These are phyloP conservation scores for Dicranocentrus wangi DNA, from an alignment of 2,888 invertebrate species.

Conservation along the genomic window DNA sequence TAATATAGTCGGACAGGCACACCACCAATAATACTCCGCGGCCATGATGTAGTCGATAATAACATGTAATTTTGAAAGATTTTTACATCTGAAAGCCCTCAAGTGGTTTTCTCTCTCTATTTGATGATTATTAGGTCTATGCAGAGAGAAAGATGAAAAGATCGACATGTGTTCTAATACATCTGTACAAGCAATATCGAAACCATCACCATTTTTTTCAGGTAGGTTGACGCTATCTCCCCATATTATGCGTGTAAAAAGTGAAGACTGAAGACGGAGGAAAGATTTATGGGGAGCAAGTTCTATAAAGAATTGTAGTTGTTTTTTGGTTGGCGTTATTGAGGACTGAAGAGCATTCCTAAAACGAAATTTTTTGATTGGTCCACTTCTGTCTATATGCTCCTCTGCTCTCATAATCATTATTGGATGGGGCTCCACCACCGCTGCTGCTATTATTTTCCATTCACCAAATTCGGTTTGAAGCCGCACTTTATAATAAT, in stretches of 20 bases:
- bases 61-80: conserved; percentile 54
- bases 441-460: conserved; percentile 23
- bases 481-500: conserved; percentile 12
- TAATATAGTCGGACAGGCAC: conserved; percentile 26
- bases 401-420: conserved; percentile 35
- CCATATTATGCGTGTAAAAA: background rate
- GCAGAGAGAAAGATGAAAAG: conserved; percentile 11
- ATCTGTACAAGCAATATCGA: background rate
- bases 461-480: conserved; percentile 17
- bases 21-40: conserved; percentile 35
- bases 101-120: conserved; percentile 50
- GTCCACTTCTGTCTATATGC: conserved; percentile 61
- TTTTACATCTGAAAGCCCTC: conserved; percentile 53
- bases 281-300: conserved; percentile 64
- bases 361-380: conserved; percentile 57
- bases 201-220: too few relatives aligned
- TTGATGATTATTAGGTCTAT: conserved; percentile 44
- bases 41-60: conserved; percentile 51
- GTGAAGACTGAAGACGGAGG: conserved; percentile 39
- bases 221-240: background rate
- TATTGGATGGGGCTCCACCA: too few relatives aligned
- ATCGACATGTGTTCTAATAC: conserved; percentile 25
- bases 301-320: conserved; percentile 42
- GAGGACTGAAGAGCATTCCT: conserved; percentile 43
- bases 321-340: conserved; percentile 27